Evolutionary conservation across 2,888 invertebrate species (phyloP).

Genomic region (Oscheius onirici): DNA sequence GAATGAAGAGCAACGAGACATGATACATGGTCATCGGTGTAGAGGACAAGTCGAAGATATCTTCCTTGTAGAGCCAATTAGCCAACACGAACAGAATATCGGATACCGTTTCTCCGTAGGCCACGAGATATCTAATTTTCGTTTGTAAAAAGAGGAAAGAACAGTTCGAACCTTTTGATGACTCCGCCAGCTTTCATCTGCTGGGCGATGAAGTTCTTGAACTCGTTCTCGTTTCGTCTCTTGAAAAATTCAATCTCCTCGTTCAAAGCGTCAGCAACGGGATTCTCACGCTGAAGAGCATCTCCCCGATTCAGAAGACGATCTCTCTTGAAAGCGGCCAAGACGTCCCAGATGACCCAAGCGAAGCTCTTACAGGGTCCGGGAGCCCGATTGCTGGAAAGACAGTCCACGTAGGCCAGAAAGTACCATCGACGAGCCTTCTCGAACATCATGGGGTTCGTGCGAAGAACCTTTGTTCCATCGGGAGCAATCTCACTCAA

Average conservation of each 20-base stretch:
- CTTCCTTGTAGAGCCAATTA: conserved; percentile 47
- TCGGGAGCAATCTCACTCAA: conserved; percentile 32
- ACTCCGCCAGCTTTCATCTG: not conserved
- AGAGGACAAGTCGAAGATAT: conserved; percentile 23
- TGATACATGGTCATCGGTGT: conserved; percentile 36
- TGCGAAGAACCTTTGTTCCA: conserved; percentile 25
- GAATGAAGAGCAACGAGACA: conserved; percentile 43
- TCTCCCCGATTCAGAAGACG: conserved; percentile 31
- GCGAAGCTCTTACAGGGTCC: conserved; percentile 44
- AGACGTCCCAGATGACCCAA: conserved; percentile 65
- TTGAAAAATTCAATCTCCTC: conserved; percentile 32
- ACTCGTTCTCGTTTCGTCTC: conserved; percentile 3
- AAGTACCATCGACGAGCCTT: conserved; percentile 51
- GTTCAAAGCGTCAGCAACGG: conserved; percentile 32
- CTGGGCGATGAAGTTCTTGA: conserved; percentile 4
- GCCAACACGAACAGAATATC: conserved; percentile 43
- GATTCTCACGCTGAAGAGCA: conserved; percentile 27
- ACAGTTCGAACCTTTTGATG: not conserved
- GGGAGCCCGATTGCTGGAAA: conserved; percentile 24
- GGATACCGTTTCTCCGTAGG: conserved; percentile 40
- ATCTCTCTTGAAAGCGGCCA: conserved; percentile 44
- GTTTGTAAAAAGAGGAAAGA: no score
- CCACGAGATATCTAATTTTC: conserved; percentile 43
- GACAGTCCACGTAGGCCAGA: conserved; percentile 45
- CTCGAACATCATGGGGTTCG: conserved; percentile 40